Evolutionary conservation across 23 tunicate genomes (phyloP).

Genomic region (Corella eumyota): DNA sequence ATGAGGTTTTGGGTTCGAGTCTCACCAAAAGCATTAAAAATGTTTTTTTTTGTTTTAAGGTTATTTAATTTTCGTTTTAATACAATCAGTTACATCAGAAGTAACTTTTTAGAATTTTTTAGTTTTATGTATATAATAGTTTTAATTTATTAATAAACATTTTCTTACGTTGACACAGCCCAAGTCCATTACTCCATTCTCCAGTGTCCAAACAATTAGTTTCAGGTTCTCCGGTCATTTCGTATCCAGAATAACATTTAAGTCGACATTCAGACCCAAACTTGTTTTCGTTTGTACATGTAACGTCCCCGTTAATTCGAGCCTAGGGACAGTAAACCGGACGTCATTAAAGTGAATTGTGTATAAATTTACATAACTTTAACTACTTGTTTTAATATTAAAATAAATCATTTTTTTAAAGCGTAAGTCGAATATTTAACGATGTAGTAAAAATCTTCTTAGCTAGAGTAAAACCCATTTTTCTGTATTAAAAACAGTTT

Average conservation of each 20-base stretch:
- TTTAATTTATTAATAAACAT: background rate
- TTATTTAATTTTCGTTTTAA: background rate
- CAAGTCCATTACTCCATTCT: conserved; percentile 65
- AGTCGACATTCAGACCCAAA: conserved; percentile 46
- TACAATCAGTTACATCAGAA: too few species aligned
- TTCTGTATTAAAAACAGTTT: too few species aligned
- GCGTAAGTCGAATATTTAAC: too few species aligned
- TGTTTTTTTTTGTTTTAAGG: background rate
- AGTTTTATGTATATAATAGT: too few species aligned
- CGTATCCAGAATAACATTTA: conserved; percentile 43
- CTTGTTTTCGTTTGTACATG: conserved; percentile 61
- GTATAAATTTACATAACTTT: too few species aligned
- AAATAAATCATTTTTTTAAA: background rate
- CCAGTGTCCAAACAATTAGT: conserved; percentile 28
- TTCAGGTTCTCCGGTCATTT: conserved; percentile 31
- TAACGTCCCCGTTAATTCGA: conserved; percentile 28
- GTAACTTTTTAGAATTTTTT: background rate
- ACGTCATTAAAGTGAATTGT: background rate
- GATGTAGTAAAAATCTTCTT: too few species aligned
- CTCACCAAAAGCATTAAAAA: background rate
- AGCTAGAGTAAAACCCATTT: too few species aligned
- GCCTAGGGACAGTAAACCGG: conserved; percentile 36
- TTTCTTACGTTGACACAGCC: conserved; percentile 52
- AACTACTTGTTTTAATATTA: background rate
- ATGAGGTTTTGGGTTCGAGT: background rate